These are phyloP conservation scores for Morphnarchus princeps DNA, from an alignment of 2,113 vertebrate genomes.

Conservation along the genomic window DNA sequence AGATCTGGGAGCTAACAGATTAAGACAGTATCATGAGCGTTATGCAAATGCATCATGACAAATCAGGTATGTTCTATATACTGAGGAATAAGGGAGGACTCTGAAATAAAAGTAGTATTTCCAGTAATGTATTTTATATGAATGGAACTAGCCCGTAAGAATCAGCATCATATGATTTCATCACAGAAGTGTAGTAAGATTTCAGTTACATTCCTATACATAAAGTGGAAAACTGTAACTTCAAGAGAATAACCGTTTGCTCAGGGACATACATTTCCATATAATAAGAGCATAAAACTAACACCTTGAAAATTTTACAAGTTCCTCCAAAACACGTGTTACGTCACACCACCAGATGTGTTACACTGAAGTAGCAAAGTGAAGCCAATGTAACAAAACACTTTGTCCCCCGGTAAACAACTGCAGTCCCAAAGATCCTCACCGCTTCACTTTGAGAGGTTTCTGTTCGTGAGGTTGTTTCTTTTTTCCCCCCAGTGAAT, in stretches of 20 bases:
- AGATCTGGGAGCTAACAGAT: not conserved
- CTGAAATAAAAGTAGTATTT: not conserved
- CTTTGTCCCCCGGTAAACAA: not conserved
- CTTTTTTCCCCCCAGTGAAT: not conserved
- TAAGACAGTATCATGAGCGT: not conserved
- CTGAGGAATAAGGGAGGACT: not conserved
- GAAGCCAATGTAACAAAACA: not conserved
- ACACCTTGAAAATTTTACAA: not conserved
- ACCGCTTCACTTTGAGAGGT: fast-evolving
- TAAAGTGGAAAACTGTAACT: not conserved
- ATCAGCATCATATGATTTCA: not conserved
- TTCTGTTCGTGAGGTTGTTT: not conserved
- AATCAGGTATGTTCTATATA: not conserved
- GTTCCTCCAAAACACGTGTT: not conserved
- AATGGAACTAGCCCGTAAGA: not conserved
- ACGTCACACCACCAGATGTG: not conserved
- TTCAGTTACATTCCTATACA: not conserved
- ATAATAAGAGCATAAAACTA: not conserved
- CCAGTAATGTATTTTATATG: not conserved
- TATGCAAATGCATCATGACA: not conserved
- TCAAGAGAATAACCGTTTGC: not conserved
- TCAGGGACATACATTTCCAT: not conserved
- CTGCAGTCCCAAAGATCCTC: not conserved
- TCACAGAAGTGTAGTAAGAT: not conserved
- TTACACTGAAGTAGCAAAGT: not conserved